A percentile compares a stretch with the other conserved stretches of the same genome.
These are phyloP conservation scores for Chaenodraco wilsoni DNA, from an alignment of 2,797 vertebrate species.

Conservation along the genomic window DNA sequence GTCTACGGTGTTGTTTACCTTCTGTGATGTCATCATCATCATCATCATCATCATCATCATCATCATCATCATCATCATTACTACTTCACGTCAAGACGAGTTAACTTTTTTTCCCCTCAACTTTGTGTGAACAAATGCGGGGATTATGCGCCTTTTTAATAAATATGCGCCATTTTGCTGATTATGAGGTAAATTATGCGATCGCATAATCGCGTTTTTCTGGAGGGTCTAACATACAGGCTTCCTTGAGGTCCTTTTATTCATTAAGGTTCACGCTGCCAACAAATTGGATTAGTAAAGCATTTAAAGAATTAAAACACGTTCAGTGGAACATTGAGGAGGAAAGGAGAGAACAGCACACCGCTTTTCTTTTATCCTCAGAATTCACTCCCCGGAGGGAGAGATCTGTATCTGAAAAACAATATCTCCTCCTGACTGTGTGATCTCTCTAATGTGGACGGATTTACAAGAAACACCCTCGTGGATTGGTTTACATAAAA, in stretches of 20 bases:
- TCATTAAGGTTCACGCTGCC: constrained; percentile 32
- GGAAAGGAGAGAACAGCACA: constrained; percentile 39
- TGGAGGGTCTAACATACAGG: not conserved
- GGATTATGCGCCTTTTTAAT: too few species aligned
- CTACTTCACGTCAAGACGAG: too few species aligned
- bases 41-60: too few species aligned
- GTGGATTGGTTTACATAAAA: constrained; percentile 32
- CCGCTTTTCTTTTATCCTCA: constrained; percentile 34
- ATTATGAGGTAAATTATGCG: too few species aligned
- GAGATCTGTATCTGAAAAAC: constrained; percentile 41
- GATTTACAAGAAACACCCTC: constrained; percentile 17
- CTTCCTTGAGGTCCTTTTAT: constrained; percentile 49
- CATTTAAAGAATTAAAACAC: constrained; percentile 64
- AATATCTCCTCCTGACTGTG: constrained; percentile 19
- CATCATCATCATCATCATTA: too few species aligned
- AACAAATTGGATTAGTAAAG: constrained; percentile 69
- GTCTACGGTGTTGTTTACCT: too few species aligned
- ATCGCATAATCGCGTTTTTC: too few species aligned
- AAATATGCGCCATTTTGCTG: too few species aligned
- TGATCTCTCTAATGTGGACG: constrained; percentile 31
- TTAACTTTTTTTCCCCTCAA: too few species aligned
- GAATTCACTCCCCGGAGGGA: constrained; percentile 35
- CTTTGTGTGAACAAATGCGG: too few species aligned
- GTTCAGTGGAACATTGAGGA: constrained; percentile 54
- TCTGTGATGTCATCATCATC: too few species aligned